phyloP scores from a whole-genome alignment of 2,113 vertebrate genomes.

The Andinoacara biseriatus region DNA sequence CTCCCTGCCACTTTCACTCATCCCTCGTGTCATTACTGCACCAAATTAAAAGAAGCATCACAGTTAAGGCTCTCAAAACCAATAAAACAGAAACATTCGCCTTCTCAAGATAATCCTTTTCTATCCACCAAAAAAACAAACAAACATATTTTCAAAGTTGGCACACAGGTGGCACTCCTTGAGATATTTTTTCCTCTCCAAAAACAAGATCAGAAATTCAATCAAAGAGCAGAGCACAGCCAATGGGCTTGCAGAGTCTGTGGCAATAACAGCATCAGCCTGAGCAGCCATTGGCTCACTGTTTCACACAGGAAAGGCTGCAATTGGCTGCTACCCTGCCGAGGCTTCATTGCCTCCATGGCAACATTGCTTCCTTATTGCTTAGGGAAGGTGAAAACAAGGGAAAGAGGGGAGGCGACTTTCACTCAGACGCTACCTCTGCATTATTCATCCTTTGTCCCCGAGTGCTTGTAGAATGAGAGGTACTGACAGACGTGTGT shows the following conservation, averaged over 20 bases:
- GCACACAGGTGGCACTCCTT: conserved; percentile 73
- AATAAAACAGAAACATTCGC: conserved; percentile 20
- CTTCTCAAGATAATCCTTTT: conserved; percentile 10
- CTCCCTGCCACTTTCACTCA: not conserved
- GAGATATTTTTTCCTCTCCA: conserved; percentile 58
- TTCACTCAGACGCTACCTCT: conserved; percentile 73
- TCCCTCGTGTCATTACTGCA: not conserved
- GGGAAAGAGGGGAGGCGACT: conserved; percentile 71
- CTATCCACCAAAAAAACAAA: not conserved
- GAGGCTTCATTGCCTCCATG: conserved; percentile 80
- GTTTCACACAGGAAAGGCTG: conserved; percentile 47
- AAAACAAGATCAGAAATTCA: conserved; percentile 77
- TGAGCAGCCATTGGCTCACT: conserved; percentile 57
- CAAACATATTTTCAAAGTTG: conserved; percentile 52
- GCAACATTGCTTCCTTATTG: conserved; percentile 80
- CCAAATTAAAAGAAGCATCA: not conserved
- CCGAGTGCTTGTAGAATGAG: conserved; percentile 52
- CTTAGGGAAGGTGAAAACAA: conserved; percentile 74
- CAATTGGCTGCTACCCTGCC: conserved; percentile 56
- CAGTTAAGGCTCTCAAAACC: not conserved
- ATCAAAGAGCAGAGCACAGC: conserved; percentile 74
- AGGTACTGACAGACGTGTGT: conserved; percentile 58
- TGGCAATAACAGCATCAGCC: conserved; percentile 66
- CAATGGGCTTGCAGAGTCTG: conserved; percentile 68
- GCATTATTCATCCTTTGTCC: conserved; percentile 81